Evolutionary conservation across 2,888 invertebrate species (phyloP).

Genomic region (Thymelicus acteon): DNA sequence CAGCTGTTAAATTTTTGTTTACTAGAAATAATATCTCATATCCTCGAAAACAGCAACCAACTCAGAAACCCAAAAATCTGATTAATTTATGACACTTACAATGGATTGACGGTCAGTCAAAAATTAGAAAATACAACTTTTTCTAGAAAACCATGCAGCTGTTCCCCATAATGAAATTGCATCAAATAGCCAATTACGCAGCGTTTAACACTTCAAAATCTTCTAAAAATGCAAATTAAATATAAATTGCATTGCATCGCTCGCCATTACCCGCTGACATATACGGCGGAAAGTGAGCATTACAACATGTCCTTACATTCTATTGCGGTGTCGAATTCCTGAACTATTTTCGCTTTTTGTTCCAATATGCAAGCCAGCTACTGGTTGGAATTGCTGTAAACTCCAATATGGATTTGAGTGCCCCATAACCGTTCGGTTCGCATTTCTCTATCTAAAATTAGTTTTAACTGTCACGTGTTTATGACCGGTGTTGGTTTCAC

Average conservation of each 20-base stretch:
- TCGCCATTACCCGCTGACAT: constrained; percentile 13
- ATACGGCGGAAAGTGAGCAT: constrained; percentile 29
- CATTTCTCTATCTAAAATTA: constrained; percentile 30
- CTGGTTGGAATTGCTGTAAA: constrained; percentile 43
- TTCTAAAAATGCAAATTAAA: constrained; percentile 21
- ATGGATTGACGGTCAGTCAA: too few species aligned
- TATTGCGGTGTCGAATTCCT: constrained; percentile 38
- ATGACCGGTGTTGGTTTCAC: constrained; percentile 32
- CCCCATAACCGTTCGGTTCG: constrained; percentile 40
- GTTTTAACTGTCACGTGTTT: constrained; percentile 15
- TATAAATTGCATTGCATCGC: not conserved
- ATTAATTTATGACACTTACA: too few species aligned
- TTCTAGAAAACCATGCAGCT: not conserved
- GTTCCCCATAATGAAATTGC: not conserved
- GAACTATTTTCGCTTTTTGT: constrained; percentile 55
- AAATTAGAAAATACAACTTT: too few species aligned
- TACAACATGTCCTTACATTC: constrained; percentile 42
- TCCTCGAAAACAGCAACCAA: too few species aligned
- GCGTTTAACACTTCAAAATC: constrained; percentile 1
- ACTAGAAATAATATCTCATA: too few species aligned
- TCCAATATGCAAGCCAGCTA: constrained; percentile 57
- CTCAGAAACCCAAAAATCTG: too few species aligned
- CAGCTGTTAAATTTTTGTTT: too few species aligned
- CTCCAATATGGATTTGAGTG: constrained; percentile 55
- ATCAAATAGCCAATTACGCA: not conserved